A percentile compares a stretch with the other conserved stretches of the same genome.
phyloP scores from a whole-genome alignment of 35 echinoderm and acorn worm species.

The Lytechinus variegatus region DNA sequence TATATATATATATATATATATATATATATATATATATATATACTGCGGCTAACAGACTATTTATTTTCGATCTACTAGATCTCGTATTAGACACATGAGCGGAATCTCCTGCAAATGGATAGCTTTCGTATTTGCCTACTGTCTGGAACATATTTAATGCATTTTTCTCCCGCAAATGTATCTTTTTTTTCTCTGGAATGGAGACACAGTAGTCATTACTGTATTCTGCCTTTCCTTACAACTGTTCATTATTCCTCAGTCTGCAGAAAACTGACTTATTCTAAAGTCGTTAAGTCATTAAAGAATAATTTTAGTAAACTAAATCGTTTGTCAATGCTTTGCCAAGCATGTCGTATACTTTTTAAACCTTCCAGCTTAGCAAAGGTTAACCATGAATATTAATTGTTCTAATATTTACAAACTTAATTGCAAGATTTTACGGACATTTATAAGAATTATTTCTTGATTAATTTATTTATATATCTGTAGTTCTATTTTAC shows the following conservation, averaged over 20 bases:
- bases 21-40: no score
- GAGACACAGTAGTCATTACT: background rate
- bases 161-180: background rate
- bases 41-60: background rate
- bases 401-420: no score
- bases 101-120: background rate
- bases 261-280: background rate
- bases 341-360: background rate
- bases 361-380: no score
- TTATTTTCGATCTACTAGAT: background rate
- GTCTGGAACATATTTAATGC: constrained; percentile 9
- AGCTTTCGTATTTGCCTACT: background rate
- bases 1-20: no score
- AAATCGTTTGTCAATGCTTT: background rate
- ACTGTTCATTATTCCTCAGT: background rate
- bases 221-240: background rate
- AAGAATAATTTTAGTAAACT: background rate
- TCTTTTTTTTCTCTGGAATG: background rate
- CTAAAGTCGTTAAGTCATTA: background rate
- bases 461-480: no score
- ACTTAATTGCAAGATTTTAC: no score
- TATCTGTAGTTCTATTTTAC: no score
- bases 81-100: background rate
- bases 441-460: no score
- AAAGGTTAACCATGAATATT: no score